Percentiles rank a stretch among this genome's conserved stretches.
Conservation (phyloP, 1,140 invertebrate species). For the Odontomachus brunneus region DNA sequence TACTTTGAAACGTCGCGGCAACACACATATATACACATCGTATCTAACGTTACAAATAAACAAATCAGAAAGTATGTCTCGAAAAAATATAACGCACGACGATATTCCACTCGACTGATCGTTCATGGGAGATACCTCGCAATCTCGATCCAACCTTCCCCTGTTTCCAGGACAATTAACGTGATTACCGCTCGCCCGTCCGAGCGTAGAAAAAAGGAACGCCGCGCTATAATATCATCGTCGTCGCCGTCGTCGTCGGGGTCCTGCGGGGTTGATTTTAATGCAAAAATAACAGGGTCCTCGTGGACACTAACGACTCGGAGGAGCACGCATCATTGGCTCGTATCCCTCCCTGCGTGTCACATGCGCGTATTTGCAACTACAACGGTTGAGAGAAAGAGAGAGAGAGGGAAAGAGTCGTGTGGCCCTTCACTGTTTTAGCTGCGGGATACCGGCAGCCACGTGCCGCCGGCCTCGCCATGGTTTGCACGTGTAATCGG, state of each 20-base stretch:
- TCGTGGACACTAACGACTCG: conserved; percentile 80
- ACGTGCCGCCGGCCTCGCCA: conserved; percentile 62
- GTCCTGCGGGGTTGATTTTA: conserved; percentile 77
- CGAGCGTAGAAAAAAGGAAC: conserved; percentile 59
- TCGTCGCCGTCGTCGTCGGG: neutral
- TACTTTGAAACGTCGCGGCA: too few relatives aligned
- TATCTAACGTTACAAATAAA: neutral
- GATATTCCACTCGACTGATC: too few relatives aligned
- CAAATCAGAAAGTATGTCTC: too few relatives aligned
- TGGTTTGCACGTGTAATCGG: conserved; percentile 53
- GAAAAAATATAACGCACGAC: neutral
- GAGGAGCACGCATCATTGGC: conserved; percentile 78
- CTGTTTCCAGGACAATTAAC: conserved; percentile 74
- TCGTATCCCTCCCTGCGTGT: conserved; percentile 77
- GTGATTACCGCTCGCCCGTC: conserved; percentile 59
- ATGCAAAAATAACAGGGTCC: conserved; percentile 82
- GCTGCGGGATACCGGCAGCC: conserved; percentile 64
- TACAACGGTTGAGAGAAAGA: neutral
- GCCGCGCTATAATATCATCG: neutral
- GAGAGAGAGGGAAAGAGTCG: conserved; percentile 50
- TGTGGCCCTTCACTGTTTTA: conserved; percentile 73
- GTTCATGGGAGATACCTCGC: neutral
- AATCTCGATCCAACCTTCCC: conserved; percentile 22
- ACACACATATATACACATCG: too few relatives aligned
- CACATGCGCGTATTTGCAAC: conserved; percentile 71